phyloP scores from a whole-genome alignment of 1,140 invertebrate species.

The Cataglyphis hispanica region DNA sequence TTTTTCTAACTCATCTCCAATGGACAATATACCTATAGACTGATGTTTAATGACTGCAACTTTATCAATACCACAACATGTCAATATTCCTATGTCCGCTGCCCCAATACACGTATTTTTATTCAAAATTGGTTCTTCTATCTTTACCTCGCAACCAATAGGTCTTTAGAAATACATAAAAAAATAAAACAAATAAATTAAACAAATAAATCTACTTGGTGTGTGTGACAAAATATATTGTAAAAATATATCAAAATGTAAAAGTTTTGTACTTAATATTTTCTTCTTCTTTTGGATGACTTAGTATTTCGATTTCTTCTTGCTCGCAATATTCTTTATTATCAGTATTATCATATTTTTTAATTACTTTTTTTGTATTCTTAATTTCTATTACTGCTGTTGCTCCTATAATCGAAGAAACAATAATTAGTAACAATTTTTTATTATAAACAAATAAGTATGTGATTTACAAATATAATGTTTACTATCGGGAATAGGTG shows the following conservation, averaged over 20 bases:
- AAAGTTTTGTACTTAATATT: constrained; percentile 91
- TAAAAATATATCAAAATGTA: constrained; percentile 14
- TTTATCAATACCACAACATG: constrained; percentile 90
- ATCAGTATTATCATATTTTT: constrained; percentile 86
- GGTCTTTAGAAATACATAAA: constrained; percentile 86
- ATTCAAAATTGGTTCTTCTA: constrained; percentile 88
- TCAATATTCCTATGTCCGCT: constrained; percentile 92
- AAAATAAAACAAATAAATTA: constrained; percentile 55
- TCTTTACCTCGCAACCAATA: constrained; percentile 93
- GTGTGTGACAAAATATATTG: not conserved
- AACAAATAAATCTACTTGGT: not conserved
- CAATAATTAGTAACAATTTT: not conserved
- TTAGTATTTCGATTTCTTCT: not conserved
- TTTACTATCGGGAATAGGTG: constrained; percentile 92
- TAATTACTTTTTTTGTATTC: constrained; percentile 91
- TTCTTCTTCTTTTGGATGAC: constrained; percentile 84
- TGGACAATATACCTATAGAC: constrained; percentile 94
- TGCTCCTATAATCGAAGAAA: constrained; percentile 75
- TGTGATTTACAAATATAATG: not conserved
- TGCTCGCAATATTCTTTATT: not conserved
- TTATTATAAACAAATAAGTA: not conserved
- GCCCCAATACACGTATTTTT: constrained; percentile 88
- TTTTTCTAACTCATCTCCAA: constrained; percentile 95
- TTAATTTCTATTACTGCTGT: constrained; percentile 91
- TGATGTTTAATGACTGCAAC: constrained; percentile 87